Percentiles rank a stretch among this genome's conserved stretches.
Conservation (phyloP, 2,113 vertebrate genomes). For the Hippocampus zosterae region DNA sequence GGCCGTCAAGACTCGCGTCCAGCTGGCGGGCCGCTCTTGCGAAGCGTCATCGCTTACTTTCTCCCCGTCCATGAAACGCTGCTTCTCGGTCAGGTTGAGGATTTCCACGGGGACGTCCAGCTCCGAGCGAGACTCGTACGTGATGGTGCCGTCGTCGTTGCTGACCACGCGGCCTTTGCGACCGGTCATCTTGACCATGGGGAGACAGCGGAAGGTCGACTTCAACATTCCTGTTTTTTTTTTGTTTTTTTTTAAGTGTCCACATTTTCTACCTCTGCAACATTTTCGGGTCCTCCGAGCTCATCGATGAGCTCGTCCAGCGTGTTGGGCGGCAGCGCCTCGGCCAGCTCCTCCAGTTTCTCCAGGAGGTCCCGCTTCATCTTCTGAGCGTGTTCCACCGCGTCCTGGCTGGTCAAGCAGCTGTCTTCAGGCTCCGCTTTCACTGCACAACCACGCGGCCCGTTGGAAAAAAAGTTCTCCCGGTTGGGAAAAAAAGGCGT, state of each 20-base stretch:
- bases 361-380: conserved; percentile 94
- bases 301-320: conserved; percentile 96
- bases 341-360: conserved; percentile 85
- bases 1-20: neutral
- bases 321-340: conserved; percentile 91
- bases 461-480: neutral
- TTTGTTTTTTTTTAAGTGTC: no score
- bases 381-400: conserved; percentile 91
- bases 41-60: conserved; percentile 75
- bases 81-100: conserved; percentile 96
- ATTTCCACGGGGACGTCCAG: conserved; percentile 97
- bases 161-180: conserved; percentile 95
- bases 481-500: neutral
- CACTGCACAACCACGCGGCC: conserved; percentile 45
- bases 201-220: neutral
- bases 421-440: conserved; percentile 79
- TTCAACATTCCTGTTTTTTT: no score
- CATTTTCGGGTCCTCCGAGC: conserved; percentile 93
- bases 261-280: conserved; percentile 82
- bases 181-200: conserved; percentile 85
- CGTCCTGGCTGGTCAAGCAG: conserved; percentile 91
- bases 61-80: conserved; percentile 97
- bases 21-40: neutral
- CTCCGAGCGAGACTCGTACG: conserved; percentile 92
- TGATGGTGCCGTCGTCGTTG: conserved; percentile 96